Evolutionary conservation across 2,113 vertebrate genomes (phyloP), one percentile per base, ranked within the genome.

Genomic region (Xiphorhynchus elegans): DNA sequence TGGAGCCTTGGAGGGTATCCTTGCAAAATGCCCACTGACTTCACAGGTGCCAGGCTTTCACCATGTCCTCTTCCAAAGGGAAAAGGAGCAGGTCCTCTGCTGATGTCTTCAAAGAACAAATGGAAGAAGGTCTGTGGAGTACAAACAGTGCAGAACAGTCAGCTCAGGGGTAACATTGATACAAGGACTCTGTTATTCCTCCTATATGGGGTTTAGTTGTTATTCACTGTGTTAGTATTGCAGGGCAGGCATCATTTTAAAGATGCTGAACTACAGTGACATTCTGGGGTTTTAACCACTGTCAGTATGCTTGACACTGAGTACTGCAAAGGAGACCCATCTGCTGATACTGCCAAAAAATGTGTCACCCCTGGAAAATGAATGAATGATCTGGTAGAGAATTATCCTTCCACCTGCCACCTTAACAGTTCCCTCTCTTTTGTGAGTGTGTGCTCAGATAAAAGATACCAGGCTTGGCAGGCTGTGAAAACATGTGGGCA

Each of bases 1-100:
- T 60, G 70, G 74, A 63, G 35, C 64, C 68, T 78, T 67, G 17
- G 23, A 25, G 49, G 5, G 3, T 10, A 21, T 17, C n/a, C 25
- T 90, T n/a, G 39, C 26, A 72, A 40, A 39, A n/a, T 13, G 15
- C 13, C 17, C 68, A 33, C 9, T 0, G 0, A 25, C 21, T 93
- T 86, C 56, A 25, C 9, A n/a, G 44, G 52, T 14, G 21, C 40
- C 80, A 58, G 24, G 40, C 29, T 78, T 83, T 78, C 56, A 46
- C 26, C 19, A 25, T 1, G 0, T 53, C 44, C 39, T 58, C 23
- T 47, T 53, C 68, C 72, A 74, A 56, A 66, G 59, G 26, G 37
- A 62, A 77, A 84, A 87, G 16, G 56, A 64, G 60, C 15, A 21
- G n/a, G 13, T 60, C 40, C 44, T 76, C 24, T 62, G 11, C 11